Evolutionary conservation across 2,797 vertebrate genomes (phyloP).

Genomic region (Lepilemur ruficaudatus): DNA sequence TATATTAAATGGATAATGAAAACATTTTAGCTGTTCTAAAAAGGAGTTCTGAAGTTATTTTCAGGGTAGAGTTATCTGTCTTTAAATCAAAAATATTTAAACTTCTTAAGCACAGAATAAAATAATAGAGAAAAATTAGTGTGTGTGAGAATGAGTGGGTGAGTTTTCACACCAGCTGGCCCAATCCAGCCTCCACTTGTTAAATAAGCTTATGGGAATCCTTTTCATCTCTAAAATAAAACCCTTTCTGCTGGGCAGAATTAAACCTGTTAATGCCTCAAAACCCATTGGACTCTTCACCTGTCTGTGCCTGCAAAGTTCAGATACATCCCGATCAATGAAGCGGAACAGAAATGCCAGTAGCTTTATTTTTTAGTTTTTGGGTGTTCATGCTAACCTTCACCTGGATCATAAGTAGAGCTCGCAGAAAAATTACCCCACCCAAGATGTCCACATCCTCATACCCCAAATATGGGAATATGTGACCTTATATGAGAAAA

Average conservation of each 20-base stretch:
- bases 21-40: conserved; percentile 55
- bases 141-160: not conserved
- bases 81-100: conserved; percentile 55
- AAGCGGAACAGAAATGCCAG: not conserved
- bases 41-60: not conserved
- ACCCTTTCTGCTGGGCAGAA: conserved; percentile 73
- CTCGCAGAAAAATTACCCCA: not conserved
- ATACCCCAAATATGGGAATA: not conserved
- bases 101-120: conserved; percentile 60
- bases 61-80: not conserved
- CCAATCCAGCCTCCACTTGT: conserved; percentile 57
- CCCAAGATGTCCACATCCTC: not conserved
- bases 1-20: not conserved
- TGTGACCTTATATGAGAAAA: not conserved
- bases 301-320: conserved; percentile 45
- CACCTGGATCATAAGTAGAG: not conserved
- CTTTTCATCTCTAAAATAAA: conserved; percentile 71
- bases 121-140: conserved; percentile 28
- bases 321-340: conserved; percentile 61
- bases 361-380: not conserved
- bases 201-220: conserved; percentile 67
- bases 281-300: conserved; percentile 46
- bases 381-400: conserved; percentile 11
- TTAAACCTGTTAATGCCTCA: conserved; percentile 72
- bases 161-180: conserved; percentile 54